These are phyloP conservation scores for Pampus argenteus DNA, from an alignment of 2,797 vertebrate species.

Conservation along the genomic window DNA sequence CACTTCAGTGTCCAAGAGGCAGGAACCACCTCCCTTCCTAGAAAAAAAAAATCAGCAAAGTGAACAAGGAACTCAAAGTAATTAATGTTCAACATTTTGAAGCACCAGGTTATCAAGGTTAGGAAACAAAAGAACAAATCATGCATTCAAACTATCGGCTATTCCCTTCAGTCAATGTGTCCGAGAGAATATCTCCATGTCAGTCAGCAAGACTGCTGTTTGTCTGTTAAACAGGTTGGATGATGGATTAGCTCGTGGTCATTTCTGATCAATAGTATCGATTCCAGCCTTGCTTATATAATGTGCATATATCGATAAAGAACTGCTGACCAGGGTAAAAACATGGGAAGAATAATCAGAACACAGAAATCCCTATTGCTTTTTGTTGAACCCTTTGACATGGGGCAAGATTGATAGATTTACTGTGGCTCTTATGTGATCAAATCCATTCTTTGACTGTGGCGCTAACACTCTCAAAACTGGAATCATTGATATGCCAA, in stretches of 20 bases:
- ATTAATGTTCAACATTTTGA: background rate
- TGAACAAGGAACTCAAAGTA: background rate
- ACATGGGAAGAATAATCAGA: background rate
- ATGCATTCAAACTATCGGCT: background rate
- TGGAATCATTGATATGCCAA: conserved; percentile 15
- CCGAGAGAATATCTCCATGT: background rate
- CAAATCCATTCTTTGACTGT: conserved; percentile 8
- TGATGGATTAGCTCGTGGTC: conserved; percentile 35
- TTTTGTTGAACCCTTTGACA: background rate
- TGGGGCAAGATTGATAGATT: background rate
- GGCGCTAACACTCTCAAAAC: conserved; percentile 13
- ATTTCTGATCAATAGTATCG: conserved; percentile 41
- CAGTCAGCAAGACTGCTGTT: conserved; percentile 12
- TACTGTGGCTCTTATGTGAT: background rate
- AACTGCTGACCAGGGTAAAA: background rate
- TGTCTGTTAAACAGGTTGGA: conserved; percentile 19
- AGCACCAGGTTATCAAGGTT: background rate
- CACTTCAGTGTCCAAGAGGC: background rate
- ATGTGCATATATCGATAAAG: background rate
- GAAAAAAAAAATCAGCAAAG: background rate
- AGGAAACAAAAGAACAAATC: background rate
- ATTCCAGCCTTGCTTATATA: conserved; percentile 1
- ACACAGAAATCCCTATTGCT: accelerated
- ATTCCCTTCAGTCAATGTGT: background rate
- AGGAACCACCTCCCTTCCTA: background rate